Percentiles rank a stretch among this genome's conserved stretches.
phyloP scores from a whole-genome alignment of 2,797 vertebrate genomes.

The Echeneis naucrates region DNA sequence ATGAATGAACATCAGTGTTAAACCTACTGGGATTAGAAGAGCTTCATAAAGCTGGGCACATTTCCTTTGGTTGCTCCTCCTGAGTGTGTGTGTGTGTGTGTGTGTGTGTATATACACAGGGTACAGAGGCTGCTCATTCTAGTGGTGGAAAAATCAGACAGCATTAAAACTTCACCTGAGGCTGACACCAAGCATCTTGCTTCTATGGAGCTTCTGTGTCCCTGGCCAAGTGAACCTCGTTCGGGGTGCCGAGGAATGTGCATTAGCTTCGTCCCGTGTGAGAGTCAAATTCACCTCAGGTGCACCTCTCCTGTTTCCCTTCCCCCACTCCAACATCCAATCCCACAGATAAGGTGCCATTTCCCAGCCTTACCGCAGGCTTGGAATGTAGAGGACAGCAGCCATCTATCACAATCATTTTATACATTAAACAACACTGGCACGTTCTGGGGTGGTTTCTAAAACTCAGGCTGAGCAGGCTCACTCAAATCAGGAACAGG shows the following conservation, averaged over 20 bases:
- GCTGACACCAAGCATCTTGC: slow-evolving; percentile 80
- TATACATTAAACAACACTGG: slow-evolving; percentile 58
- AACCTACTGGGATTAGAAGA: slow-evolving; percentile 81
- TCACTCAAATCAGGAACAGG: background rate
- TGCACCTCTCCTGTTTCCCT: slow-evolving; percentile 76
- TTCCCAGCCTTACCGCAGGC: slow-evolving; percentile 70
- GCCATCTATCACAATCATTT: slow-evolving; percentile 63
- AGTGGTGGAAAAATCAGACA: slow-evolving; percentile 81
- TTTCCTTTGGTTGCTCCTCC: slow-evolving; percentile 69
- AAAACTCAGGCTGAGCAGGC: slow-evolving; percentile 10
- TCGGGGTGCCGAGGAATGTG: slow-evolving; percentile 85
- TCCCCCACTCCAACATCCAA: slow-evolving; percentile 79
- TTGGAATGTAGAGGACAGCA: slow-evolving; percentile 72
- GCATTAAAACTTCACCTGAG: slow-evolving; percentile 84
- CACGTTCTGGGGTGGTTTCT: slow-evolving; percentile 23
- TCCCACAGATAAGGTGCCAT: slow-evolving; percentile 81
- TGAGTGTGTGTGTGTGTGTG: slow-evolving; percentile 33
- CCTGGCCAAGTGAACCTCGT: slow-evolving; percentile 82
- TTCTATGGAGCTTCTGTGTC: slow-evolving; percentile 87
- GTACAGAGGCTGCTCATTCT: slow-evolving; percentile 80
- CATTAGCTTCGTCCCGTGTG: slow-evolving; percentile 83
- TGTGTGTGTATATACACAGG: slow-evolving; percentile 31
- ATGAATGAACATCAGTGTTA: slow-evolving; percentile 84
- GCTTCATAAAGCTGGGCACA: slow-evolving; percentile 81
- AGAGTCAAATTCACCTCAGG: slow-evolving; percentile 86